Percentiles rank a stretch among this genome's conserved stretches.
Evolutionary conservation across 2,797 vertebrate species (phyloP).

Genomic region (Centroberyx gerrardi): DNA sequence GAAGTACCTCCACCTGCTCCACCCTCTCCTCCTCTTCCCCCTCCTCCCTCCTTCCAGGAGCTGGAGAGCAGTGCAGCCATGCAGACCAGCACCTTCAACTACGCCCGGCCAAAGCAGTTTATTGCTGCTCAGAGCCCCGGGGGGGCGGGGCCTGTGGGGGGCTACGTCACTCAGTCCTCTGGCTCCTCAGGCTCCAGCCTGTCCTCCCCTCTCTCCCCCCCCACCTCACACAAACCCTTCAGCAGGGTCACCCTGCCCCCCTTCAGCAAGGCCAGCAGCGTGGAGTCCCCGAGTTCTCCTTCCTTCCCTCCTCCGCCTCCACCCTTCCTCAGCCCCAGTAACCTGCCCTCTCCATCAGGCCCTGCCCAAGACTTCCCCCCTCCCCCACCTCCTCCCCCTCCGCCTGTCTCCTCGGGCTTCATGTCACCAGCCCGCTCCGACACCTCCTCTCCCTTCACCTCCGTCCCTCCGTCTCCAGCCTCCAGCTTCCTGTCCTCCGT

Average conservation of each 20-base stretch:
- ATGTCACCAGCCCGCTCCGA: slow-evolving; percentile 85
- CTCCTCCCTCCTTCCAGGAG: slow-evolving; percentile 95
- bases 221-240: slow-evolving; percentile 88
- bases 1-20: slow-evolving; percentile 68
- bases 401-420: slow-evolving; percentile 77
- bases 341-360: slow-evolving; percentile 87
- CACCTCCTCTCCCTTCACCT: slow-evolving; percentile 85
- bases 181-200: slow-evolving; percentile 92
- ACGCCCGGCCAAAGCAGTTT: slow-evolving; percentile 98
- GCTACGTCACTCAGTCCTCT: slow-evolving; percentile 90
- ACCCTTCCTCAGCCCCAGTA: slow-evolving; percentile 88
- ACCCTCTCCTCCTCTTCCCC: slow-evolving; percentile 93
- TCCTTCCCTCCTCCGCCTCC: slow-evolving; percentile 93
- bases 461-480: slow-evolving; percentile 89
- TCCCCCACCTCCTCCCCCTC: slow-evolving; percentile 83
- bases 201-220: slow-evolving; percentile 93
- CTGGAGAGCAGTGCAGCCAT: slow-evolving; percentile 90
- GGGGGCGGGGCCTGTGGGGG: slow-evolving; percentile 76
- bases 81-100: slow-evolving; percentile 98
- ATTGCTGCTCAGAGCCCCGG: slow-evolving; percentile 95
- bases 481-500: slow-evolving; percentile 93
- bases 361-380: slow-evolving; percentile 82
- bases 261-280: slow-evolving; percentile 84
- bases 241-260: slow-evolving; percentile 84
- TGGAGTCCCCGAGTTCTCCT: slow-evolving; percentile 91